Percentiles rank a stretch among this genome's conserved stretches.
phyloP scores from a whole-genome alignment of 2,888 invertebrate genomes.

The Acanthopleura granulata region DNA sequence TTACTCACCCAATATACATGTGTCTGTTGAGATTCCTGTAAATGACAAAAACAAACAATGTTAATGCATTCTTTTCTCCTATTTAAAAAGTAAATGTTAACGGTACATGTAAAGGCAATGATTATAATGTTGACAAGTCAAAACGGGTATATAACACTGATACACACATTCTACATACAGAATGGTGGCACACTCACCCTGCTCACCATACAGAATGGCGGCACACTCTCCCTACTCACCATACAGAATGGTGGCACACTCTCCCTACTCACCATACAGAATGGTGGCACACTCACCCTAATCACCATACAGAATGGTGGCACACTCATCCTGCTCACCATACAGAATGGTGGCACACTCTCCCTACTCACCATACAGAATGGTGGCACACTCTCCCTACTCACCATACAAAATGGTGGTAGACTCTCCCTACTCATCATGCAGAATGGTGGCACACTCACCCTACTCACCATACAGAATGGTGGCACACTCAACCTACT shows the following conservation, averaged over 20 bases:
- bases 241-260: constrained; percentile 96
- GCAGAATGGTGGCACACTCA: neutral
- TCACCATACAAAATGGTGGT: neutral
- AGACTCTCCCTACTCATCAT: constrained; percentile 74
- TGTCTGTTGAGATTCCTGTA: constrained; percentile 79
- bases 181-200: neutral
- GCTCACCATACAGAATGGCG: no score
- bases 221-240: constrained; percentile 53
- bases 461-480: constrained; percentile 76
- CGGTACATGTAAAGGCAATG: no score
- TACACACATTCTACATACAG: neutral
- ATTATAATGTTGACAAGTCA: no score
- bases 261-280: constrained; percentile 76
- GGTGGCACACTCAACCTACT: constrained; percentile 75
- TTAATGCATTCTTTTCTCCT: constrained; percentile 65
- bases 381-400: neutral
- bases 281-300: no score
- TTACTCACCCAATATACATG: constrained; percentile 89
- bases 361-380: constrained; percentile 22
- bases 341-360: neutral
- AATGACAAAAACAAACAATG: constrained; percentile 24
- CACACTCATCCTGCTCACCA: constrained; percentile 11
- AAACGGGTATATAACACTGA: no score
- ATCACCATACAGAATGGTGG: no score
- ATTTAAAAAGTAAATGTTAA: no score